Evolutionary conservation across 2,113 vertebrate genomes (phyloP).

Genomic region (Micronisus gabar): DNA sequence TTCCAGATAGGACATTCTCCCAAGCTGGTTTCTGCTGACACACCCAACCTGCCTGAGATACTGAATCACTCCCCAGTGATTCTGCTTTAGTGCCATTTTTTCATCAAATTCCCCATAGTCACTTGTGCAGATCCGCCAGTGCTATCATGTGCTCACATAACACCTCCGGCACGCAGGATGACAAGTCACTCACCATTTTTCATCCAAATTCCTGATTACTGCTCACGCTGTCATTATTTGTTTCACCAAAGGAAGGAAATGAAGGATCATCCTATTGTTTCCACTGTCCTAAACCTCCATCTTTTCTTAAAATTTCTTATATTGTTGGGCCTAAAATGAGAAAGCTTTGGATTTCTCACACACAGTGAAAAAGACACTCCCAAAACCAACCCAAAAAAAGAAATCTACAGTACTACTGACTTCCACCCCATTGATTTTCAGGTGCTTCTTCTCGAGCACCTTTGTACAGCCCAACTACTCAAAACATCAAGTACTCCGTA

Average conservation of each 20-base stretch:
- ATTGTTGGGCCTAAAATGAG: background rate
- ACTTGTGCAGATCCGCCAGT: background rate
- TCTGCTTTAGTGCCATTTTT: background rate
- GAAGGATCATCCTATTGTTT: background rate
- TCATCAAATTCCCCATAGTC: background rate
- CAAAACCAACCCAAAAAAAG: background rate
- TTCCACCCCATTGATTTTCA: background rate
- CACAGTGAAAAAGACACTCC: background rate
- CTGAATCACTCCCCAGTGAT: background rate
- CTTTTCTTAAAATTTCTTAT: background rate
- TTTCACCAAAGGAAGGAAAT: background rate
- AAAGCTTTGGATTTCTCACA: background rate
- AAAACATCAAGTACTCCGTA: background rate
- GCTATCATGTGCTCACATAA: background rate
- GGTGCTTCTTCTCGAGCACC: background rate
- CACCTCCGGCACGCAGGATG: background rate
- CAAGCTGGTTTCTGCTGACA: background rate
- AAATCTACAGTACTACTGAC: background rate
- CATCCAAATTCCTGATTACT: background rate
- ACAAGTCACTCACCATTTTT: background rate
- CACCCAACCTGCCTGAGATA: background rate
- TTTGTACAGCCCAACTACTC: background rate
- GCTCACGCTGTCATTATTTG: fast-evolving
- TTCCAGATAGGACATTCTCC: background rate
- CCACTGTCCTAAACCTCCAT: background rate